Conservation (phyloP, 2,113 vertebrate genomes). For the Peromyscus polionotus region DNA sequence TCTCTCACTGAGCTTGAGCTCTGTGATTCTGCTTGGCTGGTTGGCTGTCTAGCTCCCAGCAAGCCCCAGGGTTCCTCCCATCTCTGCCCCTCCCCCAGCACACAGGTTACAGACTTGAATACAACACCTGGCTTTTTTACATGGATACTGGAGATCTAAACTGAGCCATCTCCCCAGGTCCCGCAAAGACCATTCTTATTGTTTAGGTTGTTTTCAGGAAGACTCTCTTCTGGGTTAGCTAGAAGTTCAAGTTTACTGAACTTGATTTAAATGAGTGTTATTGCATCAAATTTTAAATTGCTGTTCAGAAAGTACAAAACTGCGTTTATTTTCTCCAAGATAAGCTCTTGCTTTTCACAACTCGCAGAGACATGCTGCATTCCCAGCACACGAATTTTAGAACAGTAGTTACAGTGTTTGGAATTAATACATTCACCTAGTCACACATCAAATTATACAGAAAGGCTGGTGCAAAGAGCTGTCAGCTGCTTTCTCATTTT, state of each 20-base stretch:
- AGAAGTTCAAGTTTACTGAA: constrained; percentile 19
- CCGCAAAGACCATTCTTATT: background rate
- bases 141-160: background rate
- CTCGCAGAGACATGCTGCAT: background rate
- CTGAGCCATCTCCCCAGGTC: background rate
- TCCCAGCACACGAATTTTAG: constrained; percentile 34
- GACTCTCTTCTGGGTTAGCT: background rate
- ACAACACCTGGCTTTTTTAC: background rate
- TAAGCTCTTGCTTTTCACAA: constrained; percentile 36
- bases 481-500: background rate
- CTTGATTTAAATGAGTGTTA: background rate
- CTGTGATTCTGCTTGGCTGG: no score
- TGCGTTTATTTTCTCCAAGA: constrained; percentile 52
- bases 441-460: constrained; percentile 33
- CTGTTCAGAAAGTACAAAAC: constrained; percentile 27
- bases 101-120: background rate
- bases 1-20: background rate
- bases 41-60: background rate
- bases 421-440: background rate
- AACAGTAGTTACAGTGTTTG: constrained; percentile 50
- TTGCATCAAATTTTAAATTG: constrained; percentile 50
- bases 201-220: background rate
- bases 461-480: constrained; percentile 4
- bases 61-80: background rate
- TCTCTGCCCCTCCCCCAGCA: background rate